phyloP scores from a whole-genome alignment of 1,140 invertebrate genomes.

The Berghia stephanieae region DNA sequence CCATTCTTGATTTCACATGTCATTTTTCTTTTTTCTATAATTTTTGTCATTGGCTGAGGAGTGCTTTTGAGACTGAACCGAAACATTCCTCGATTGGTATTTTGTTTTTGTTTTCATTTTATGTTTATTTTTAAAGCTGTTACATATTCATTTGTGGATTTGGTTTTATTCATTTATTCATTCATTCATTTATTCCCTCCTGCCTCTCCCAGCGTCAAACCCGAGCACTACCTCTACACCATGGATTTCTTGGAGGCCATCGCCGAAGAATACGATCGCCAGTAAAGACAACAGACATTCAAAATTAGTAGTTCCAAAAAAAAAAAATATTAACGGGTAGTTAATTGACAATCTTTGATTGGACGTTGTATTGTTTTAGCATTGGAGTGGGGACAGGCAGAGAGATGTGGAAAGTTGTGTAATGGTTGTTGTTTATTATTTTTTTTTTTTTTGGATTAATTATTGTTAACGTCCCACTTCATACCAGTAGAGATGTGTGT shows the following conservation, averaged over 20 bases:
- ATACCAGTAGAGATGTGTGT: too few species aligned
- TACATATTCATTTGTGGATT: too few species aligned
- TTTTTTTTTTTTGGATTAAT: neutral
- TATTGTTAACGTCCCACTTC: neutral
- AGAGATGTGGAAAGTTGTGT: neutral
- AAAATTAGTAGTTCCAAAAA: neutral
- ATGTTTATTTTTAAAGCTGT: too few species aligned
- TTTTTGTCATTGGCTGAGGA: too few species aligned
- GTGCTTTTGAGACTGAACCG: too few species aligned
- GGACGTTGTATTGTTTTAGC: neutral
- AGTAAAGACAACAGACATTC: neutral
- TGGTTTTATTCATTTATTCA: neutral
- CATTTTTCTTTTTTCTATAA: too few species aligned
- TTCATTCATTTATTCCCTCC: neutral
- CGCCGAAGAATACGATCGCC: conserved; percentile 43
- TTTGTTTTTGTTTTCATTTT: too few species aligned
- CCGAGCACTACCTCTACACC: conserved; percentile 65
- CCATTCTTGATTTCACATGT: too few species aligned
- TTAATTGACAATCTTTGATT: neutral
- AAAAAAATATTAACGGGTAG: neutral
- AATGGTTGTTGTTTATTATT: neutral
- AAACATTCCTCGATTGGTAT: neutral
- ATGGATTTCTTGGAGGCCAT: conserved; percentile 67
- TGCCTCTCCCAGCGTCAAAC: conserved; percentile 62
- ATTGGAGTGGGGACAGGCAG: neutral